Evolutionary conservation across 2,797 vertebrate species (phyloP), one percentile per base, ranked within the genome.

Genomic region (Clangula hyemalis): DNA sequence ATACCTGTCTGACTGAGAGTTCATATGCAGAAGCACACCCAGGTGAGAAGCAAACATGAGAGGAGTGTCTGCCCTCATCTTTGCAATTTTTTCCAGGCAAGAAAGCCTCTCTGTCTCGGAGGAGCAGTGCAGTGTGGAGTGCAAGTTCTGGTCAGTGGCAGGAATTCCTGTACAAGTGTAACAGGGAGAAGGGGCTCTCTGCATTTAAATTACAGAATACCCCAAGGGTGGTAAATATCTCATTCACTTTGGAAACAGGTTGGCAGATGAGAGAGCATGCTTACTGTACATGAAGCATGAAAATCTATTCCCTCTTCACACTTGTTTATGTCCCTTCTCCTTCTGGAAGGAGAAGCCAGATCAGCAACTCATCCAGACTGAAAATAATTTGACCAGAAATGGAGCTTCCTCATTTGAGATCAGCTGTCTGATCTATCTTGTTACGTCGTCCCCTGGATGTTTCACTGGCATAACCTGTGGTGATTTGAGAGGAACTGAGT

Each of bases 11-110:
- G 70, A 45, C 65, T 32, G 24, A 6, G 45, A 81, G 45, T 74
- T 75, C 78, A 43, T 78, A 71, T 25, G 78, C 54, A 91, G 85
- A 82, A 47, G 77, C 71, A 91, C 86, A 82, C 85, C 89, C 87
- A 84, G 74, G 51, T 53, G 70, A 96, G 92, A 68, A 88, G 85
- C 51, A 90, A 89, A 70, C 41, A 57, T 56, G 10, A 56, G 83
- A 79, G 94, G 89, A 94, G 91, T 94, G 91, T 64, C 94, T 83
- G 76, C 13, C 34, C 66, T 90, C 3, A 0, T 80, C 76, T 81
- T 82, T 88, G 54, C 80, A 76, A 68, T 34, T 74, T 65, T 74
- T 87, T 57, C 85, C 87, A 94, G 82, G 84, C 49, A 45, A 79
- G 66, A 87, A 82, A 80, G 54, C 53, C 65, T 89, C 90, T 94